A percentile compares a stretch with the other conserved stretches of the same genome.
Evolutionary conservation across 2,113 vertebrate species (phyloP).

Genomic region (Poecilia latipinna): DNA sequence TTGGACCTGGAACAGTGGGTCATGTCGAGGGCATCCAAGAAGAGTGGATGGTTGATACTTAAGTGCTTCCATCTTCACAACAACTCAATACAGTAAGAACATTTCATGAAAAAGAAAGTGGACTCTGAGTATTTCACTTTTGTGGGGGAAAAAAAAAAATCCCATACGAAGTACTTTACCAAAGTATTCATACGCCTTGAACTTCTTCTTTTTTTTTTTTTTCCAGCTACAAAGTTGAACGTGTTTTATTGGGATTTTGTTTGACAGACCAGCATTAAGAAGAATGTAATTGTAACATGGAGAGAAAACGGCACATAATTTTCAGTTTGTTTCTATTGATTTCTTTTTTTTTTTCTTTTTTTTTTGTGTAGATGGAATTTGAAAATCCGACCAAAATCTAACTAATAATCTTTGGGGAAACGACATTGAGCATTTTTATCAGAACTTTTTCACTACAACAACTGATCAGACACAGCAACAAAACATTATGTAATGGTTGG

Average conservation of each 20-base stretch:
- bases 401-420: background rate
- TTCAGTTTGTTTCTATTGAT: too few species aligned
- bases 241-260: background rate
- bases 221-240: background rate
- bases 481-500: background rate
- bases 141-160: background rate
- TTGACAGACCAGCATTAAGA: background rate
- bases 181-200: background rate
- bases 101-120: background rate
- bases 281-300: background rate
- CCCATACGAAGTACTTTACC: background rate
- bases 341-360: too few species aligned
- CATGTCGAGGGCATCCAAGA: conserved; percentile 14
- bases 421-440: background rate
- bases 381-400: background rate
- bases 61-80: conserved; percentile 19
- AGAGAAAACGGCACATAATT: too few species aligned
- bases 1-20: conserved; percentile 5
- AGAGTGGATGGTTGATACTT: conserved; percentile 1
- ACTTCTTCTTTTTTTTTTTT: background rate
- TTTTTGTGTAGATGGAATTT: too few species aligned
- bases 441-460: background rate
- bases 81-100: conserved; percentile 4
- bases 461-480: background rate
- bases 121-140: conserved; percentile 5